Conservation (phyloP, 2,888 invertebrate genomes). For the Amphipyra tragopoginis region DNA sequence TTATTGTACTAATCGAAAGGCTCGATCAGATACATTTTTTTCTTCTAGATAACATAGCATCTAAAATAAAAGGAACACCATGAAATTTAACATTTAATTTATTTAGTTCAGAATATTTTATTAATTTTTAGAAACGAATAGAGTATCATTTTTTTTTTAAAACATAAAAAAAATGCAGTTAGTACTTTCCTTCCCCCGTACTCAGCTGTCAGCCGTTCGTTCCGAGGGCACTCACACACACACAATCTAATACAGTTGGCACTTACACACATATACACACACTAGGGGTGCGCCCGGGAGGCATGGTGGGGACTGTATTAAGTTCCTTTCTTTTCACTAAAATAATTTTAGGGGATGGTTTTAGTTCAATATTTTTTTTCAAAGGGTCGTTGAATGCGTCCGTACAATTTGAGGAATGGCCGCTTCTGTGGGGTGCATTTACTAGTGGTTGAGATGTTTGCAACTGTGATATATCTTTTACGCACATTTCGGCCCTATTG, state of each 20-base stretch:
- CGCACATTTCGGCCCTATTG: constrained; percentile 34
- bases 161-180: neutral
- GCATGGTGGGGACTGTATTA: constrained; percentile 89
- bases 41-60: no score
- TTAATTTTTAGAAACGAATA: no score
- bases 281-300: constrained; percentile 83
- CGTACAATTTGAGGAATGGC: constrained; percentile 86
- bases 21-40: no score
- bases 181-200: constrained; percentile 69
- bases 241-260: constrained; percentile 55
- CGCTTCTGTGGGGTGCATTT: constrained; percentile 70
- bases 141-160: neutral
- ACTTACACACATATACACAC: constrained; percentile 66
- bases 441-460: constrained; percentile 76
- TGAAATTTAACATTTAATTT: no score
- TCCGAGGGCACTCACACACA: constrained; percentile 82
- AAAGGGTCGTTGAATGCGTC: constrained; percentile 82
- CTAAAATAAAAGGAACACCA: no score
- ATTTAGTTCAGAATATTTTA: no score
- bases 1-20: no score
- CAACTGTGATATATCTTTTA: constrained; percentile 64
- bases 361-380: constrained; percentile 88
- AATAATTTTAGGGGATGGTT: constrained; percentile 90
- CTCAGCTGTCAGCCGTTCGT: constrained; percentile 81
- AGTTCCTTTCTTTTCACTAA: constrained; percentile 90